These are phyloP conservation scores for Poeciliopsis infans DNA, from an alignment of 2,797 vertebrate genomes.

Conservation along the genomic window DNA sequence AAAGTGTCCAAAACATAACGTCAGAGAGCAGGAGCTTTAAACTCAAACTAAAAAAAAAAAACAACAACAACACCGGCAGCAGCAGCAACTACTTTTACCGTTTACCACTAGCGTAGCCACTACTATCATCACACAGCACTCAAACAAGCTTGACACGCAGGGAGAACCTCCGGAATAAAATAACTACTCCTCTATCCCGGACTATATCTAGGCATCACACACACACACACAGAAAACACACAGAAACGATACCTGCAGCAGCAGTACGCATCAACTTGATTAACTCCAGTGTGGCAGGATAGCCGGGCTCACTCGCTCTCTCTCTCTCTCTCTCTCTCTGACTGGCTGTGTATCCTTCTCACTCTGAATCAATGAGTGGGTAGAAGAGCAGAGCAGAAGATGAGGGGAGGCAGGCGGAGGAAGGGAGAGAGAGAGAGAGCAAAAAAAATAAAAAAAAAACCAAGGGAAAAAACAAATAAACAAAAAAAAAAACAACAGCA, in stretches of 20 bases:
- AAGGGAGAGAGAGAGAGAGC: conserved; percentile 67
- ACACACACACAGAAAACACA: conserved; percentile 58
- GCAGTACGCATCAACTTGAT: conserved; percentile 99
- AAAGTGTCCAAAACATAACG: conserved; percentile 13
- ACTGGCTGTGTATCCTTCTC: conserved; percentile 85
- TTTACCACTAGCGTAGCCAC: conserved; percentile 58
- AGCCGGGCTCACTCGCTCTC: conserved; percentile 60
- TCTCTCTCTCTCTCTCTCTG: conserved; percentile 65
- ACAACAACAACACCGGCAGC: conserved; percentile 44
- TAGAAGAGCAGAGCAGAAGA: conserved; percentile 74
- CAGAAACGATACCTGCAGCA: conserved; percentile 89
- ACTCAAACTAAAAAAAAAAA: conserved; percentile 36
- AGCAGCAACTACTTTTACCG: conserved; percentile 46
- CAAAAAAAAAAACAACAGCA: conserved; percentile 73
- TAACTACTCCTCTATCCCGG: conserved; percentile 58
- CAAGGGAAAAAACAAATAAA: not conserved
- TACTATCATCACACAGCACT: conserved; percentile 59
- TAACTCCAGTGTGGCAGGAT: conserved; percentile 94
- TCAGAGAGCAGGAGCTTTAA: conserved; percentile 36
- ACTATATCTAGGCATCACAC: conserved; percentile 31
- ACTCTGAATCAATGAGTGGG: conserved; percentile 83
- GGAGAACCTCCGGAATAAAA: conserved; percentile 58
- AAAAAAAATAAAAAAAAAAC: conserved; percentile 73
- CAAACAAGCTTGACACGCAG: conserved; percentile 59
- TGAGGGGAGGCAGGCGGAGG: conserved; percentile 56